These are phyloP conservation scores for Trichogramma evanescens DNA, from an alignment of 2,888 invertebrate genomes.

Conservation along the genomic window DNA sequence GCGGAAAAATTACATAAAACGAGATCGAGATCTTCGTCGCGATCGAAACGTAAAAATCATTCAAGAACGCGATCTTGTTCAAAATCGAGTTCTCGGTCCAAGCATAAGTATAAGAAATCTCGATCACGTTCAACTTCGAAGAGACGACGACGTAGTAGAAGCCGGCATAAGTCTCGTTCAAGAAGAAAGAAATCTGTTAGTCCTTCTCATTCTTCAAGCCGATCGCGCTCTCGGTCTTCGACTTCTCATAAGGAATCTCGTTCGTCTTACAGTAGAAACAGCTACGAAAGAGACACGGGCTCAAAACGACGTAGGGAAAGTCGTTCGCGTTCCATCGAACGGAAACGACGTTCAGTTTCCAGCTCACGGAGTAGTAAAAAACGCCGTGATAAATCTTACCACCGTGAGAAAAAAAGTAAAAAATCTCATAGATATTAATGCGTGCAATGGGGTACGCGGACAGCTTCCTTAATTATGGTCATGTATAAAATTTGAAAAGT, in stretches of 20 bases:
- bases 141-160: slow-evolving; percentile 12
- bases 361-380: slow-evolving; percentile 25
- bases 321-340: slow-evolving; percentile 30
- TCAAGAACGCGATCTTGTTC: slow-evolving; percentile 20
- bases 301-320: slow-evolving; percentile 29
- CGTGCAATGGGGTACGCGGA: no score
- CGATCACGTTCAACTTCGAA: slow-evolving; percentile 19
- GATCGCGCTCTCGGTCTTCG: slow-evolving; percentile 34
- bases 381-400: no score
- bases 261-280: slow-evolving; percentile 22
- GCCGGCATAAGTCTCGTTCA: slow-evolving; percentile 13
- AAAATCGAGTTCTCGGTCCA: slow-evolving; percentile 22
- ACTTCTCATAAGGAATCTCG: slow-evolving; percentile 34
- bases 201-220: slow-evolving; percentile 32
- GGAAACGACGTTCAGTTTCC: slow-evolving; percentile 33
- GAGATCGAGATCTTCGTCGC: slow-evolving; percentile 23
- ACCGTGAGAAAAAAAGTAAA: no score
- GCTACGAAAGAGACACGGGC: slow-evolving; percentile 5
- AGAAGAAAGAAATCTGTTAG: neutral
- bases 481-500: no score
- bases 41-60: slow-evolving; percentile 22
- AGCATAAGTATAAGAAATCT: slow-evolving; percentile 17
- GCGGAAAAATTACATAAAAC: slow-evolving; percentile 19
- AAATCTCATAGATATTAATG: no score
- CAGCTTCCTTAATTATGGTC: no score